Evolutionary conservation across 2,888 invertebrate genomes (phyloP).

Genomic region (Nomada goodeniana): DNA sequence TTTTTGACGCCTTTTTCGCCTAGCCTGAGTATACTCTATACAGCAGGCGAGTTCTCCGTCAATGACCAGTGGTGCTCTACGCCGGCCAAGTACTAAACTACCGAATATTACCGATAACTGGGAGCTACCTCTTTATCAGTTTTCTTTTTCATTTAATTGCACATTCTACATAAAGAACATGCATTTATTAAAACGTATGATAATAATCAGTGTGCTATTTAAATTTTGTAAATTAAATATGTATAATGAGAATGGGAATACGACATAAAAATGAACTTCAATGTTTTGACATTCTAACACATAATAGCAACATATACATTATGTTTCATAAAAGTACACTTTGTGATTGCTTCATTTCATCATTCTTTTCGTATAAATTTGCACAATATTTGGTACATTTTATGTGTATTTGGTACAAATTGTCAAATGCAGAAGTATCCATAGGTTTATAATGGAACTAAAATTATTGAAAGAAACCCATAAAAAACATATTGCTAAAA

Average conservation of each 20-base stretch:
- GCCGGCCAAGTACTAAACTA: constrained; percentile 53
- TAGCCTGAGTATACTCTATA: constrained; percentile 57
- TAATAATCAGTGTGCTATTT: neutral
- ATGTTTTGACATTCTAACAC: neutral
- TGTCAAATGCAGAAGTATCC: neutral
- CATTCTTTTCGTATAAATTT: neutral
- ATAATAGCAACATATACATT: neutral
- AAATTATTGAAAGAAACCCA: neutral
- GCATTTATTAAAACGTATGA: neutral
- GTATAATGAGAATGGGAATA: neutral
- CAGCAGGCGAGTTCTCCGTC: constrained; percentile 56
- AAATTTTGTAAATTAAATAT: neutral
- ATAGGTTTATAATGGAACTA: neutral
- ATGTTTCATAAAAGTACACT: neutral
- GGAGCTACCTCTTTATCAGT: constrained; percentile 28
- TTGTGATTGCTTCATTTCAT: neutral
- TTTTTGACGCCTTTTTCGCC: constrained; percentile 72
- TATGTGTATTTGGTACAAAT: neutral
- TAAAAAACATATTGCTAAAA: neutral
- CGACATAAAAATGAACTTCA: neutral
- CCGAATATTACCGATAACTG: constrained; percentile 33
- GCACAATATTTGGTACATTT: neutral
- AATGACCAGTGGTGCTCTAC: constrained; percentile 58
- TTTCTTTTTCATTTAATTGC: neutral
- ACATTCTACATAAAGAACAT: neutral